Conservation (phyloP, 2,113 vertebrate genomes). For the Centropus unirufus region DNA sequence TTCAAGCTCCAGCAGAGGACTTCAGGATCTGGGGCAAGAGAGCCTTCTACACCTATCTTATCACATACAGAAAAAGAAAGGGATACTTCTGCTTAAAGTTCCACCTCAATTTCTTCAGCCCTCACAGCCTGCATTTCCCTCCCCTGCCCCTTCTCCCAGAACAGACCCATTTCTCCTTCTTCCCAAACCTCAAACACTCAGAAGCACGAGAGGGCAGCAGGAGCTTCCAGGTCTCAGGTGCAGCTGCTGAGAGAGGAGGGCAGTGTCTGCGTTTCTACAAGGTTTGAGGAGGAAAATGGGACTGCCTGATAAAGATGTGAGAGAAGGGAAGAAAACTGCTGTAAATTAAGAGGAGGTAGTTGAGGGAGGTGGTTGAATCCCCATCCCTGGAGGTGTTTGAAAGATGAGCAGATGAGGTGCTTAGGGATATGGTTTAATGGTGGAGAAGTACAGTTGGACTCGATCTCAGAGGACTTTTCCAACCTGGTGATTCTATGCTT, state of each 20-base stretch:
- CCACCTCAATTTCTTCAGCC: neutral
- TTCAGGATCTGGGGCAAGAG: neutral
- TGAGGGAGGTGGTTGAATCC: too few species aligned
- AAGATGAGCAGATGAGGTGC: too few species aligned
- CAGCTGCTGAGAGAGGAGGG: neutral
- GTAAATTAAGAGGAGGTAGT: neutral
- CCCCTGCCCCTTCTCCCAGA: neutral
- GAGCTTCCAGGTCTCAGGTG: neutral
- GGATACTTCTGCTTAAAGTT: neutral
- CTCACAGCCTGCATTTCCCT: rapidly evolving
- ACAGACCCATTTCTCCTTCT: neutral
- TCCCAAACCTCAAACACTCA: neutral
- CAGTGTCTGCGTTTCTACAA: neutral
- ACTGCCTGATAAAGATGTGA: neutral
- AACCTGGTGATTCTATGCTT: too few species aligned
- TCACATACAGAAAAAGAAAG: neutral
- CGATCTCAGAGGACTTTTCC: too few species aligned
- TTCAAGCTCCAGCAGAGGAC: neutral
- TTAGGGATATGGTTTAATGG: too few species aligned
- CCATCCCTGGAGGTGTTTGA: too few species aligned
- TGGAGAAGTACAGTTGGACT: too few species aligned
- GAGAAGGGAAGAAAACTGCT: neutral
- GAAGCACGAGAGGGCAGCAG: rapidly evolving
- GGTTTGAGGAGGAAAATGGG: neutral
- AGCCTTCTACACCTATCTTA: neutral